phyloP scores from a whole-genome alignment of 2,888 invertebrate species.

The Argynnis bischoffii region DNA sequence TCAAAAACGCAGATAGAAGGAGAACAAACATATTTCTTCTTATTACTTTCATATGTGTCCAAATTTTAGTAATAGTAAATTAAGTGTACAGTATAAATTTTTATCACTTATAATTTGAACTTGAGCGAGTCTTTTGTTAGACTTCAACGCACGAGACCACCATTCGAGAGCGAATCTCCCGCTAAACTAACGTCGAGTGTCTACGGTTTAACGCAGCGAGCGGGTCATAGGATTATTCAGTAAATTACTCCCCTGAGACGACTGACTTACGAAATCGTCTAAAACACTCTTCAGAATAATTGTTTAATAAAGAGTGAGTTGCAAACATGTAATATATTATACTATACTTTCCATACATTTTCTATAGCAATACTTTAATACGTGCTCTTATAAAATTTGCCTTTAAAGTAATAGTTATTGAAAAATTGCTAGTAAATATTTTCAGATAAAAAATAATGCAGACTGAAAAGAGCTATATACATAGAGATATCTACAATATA shows the following conservation, averaged over 20 bases:
- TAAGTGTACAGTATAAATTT: neutral
- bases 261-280: constrained; percentile 16
- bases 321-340: too few relatives aligned
- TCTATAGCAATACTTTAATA: too few relatives aligned
- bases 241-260: constrained; percentile 12
- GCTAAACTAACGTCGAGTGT: constrained; percentile 10
- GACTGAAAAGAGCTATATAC: too few relatives aligned
- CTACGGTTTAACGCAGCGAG: neutral
- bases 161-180: constrained; percentile 12
- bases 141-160: constrained; percentile 4
- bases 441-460: too few relatives aligned
- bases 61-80: neutral
- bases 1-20: constrained; percentile 34
- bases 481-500: too few relatives aligned
- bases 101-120: neutral
- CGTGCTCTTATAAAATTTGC: too few relatives aligned
- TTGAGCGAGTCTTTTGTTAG: neutral
- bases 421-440: too few relatives aligned
- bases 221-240: constrained; percentile 8
- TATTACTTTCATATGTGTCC: neutral
- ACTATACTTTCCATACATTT: too few relatives aligned
- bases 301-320: too few relatives aligned
- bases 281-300: neutral
- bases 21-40: constrained; percentile 34
- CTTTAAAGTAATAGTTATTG: too few relatives aligned